Percentiles rank a stretch among this genome's conserved stretches.
These are phyloP conservation scores for Triplophysa yarkandensis DNA, from an alignment of 2,797 vertebrate genomes.

Conservation along the genomic window DNA sequence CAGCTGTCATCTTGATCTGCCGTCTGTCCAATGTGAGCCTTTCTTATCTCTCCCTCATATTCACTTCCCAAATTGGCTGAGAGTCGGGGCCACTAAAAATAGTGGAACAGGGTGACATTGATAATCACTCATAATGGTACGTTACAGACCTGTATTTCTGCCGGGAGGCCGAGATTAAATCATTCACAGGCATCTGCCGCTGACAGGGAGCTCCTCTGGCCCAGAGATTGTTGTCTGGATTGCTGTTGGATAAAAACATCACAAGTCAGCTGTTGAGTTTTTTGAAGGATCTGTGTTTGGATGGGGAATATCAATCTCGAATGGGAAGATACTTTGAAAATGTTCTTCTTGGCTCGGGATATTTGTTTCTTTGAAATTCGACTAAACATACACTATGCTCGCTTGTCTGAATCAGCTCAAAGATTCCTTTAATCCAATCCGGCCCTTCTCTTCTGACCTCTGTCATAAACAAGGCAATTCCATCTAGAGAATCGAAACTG, in stretches of 20 bases:
- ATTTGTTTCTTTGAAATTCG: not conserved
- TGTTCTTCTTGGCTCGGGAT: not conserved
- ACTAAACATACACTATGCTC: not conserved
- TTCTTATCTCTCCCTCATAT: conserved; percentile 68
- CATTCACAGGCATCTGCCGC: conserved; percentile 65
- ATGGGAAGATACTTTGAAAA: not conserved
- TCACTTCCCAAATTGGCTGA: conserved; percentile 68
- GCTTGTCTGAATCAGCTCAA: not conserved
- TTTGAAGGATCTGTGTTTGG: conserved; percentile 29
- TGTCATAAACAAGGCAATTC: not conserved
- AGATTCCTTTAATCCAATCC: not conserved
- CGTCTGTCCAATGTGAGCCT: not conserved
- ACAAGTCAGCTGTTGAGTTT: conserved; percentile 57
- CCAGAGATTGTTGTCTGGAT: conserved; percentile 15
- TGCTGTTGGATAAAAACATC: conserved; percentile 64
- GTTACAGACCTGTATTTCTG: conserved; percentile 66
- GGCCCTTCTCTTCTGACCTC: not conserved
- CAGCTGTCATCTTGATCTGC: conserved; percentile 7
- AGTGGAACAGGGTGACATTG: conserved; percentile 71
- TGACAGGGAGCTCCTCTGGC: conserved; percentile 58
- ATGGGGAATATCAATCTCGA: not conserved
- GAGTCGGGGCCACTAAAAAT: conserved; percentile 71
- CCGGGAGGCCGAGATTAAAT: conserved; percentile 66
- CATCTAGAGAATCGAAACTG: not conserved
- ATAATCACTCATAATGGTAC: conserved; percentile 77